Conservation (phyloP, 2,888 invertebrate species). For the Dasypolia templi region DNA sequence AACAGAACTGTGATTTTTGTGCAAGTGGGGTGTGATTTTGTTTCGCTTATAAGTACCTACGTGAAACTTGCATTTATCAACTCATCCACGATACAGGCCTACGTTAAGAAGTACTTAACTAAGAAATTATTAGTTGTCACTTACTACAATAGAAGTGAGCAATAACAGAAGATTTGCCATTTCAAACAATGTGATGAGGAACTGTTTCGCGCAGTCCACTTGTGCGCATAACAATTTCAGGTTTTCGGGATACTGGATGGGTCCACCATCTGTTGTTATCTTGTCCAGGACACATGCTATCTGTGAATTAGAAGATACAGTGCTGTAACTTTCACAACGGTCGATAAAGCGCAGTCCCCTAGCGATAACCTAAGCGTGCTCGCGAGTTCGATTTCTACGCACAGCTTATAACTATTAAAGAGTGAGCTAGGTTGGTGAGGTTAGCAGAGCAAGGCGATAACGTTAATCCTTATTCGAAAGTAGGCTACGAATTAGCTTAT, state of each 20-base stretch:
- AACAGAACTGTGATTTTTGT: no score
- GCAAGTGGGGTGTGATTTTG: no score
- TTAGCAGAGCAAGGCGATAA: neutral
- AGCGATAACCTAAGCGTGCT: neutral
- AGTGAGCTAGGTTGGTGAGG: neutral
- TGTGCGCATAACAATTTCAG: slow-evolving; percentile 60
- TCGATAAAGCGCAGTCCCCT: neutral
- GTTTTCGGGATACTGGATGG: slow-evolving; percentile 17
- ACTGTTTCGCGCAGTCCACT: slow-evolving; percentile 69
- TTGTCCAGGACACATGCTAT: slow-evolving; percentile 73
- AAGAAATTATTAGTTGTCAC: slow-evolving; percentile 34
- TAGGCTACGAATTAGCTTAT: neutral
- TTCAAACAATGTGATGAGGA: slow-evolving; percentile 76
- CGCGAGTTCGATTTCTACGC: neutral
- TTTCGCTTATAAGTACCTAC: no score
- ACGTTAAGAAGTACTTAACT: no score
- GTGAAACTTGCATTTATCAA: no score
- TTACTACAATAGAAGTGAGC: slow-evolving; percentile 77
- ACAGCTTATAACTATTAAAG: neutral
- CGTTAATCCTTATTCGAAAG: neutral
- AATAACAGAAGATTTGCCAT: slow-evolving; percentile 79
- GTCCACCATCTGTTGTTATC: slow-evolving; percentile 53
- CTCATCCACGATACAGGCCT: no score
- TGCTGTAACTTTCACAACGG: neutral
- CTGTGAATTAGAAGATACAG: neutral